These are phyloP conservation scores for Cyprinodon brontotheroides DNA, from an alignment of 2,113 vertebrate species.

Conservation along the genomic window DNA sequence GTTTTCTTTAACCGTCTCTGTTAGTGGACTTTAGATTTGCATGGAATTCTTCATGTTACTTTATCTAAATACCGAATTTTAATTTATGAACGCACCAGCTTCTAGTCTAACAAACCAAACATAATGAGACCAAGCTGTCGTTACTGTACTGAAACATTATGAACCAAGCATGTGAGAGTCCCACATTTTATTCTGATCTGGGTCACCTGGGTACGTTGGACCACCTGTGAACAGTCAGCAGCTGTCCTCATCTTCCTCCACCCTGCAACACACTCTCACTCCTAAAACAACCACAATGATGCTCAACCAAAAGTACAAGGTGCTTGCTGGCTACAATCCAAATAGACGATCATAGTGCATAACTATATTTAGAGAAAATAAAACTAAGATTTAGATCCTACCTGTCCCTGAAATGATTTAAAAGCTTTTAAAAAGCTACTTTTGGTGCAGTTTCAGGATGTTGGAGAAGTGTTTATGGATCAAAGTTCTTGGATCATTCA, in stretches of 20 bases:
- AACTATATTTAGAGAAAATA: too few species aligned
- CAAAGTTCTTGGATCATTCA: background rate
- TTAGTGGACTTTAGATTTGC: background rate
- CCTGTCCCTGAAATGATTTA: too few species aligned
- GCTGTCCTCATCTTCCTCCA: constrained; percentile 50
- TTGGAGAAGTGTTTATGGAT: background rate
- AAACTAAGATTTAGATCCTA: too few species aligned
- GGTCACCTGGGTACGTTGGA: constrained; percentile 1
- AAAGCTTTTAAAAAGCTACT: background rate
- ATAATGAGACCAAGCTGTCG: background rate
- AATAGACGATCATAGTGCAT: background rate
- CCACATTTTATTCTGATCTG: constrained; percentile 12
- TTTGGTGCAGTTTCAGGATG: background rate
- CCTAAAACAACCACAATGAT: background rate
- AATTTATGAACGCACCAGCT: constrained; percentile 5
- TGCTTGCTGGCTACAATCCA: too few species aligned
- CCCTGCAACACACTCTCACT: constrained; percentile 21
- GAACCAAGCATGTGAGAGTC: constrained; percentile 26
- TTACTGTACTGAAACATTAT: constrained; percentile 1
- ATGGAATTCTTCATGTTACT: background rate
- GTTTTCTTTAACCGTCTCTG: too few species aligned
- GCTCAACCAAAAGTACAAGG: too few species aligned
- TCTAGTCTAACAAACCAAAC: background rate
- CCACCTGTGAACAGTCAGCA: constrained; percentile 58
- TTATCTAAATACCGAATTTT: background rate